Evolutionary conservation across 2,113 vertebrate genomes (phyloP), one percentile per base, ranked within the genome.

Genomic region (Dryoscopus gambensis): DNA sequence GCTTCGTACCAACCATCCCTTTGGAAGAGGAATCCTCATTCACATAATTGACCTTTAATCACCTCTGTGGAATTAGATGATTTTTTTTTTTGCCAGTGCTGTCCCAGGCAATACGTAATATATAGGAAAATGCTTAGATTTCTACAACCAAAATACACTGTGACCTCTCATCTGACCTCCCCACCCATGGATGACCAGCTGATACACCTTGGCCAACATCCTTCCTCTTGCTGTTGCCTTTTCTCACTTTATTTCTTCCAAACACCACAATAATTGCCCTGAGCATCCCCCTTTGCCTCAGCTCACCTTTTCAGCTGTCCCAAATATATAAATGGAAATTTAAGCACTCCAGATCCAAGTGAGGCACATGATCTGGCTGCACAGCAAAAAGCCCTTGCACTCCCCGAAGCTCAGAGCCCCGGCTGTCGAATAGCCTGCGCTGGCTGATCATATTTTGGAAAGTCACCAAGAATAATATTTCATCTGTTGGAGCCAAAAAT

Each of bases 401-500:
- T 83, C 37, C 56, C 27, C 33, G 28, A 56, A 2, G 57, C 74
- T 84, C 18, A 1, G 19, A 50, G 49, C 31, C 31, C 15, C 0
- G 0, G 42, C 7, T 4, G 71, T 44, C 9, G 63, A 89, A 84
- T 31, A 82, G 84, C 37, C 65, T 79, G 37, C 0, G 0, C 55
- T 7, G 17, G 44, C 47, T 81, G 68, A 93, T 42, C 40, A 15
- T 24, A 35, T 40, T 84, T 89, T 74, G 88, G 88, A 81, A 89
- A 85, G 39, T 18, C 23, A 65, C 71, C 92, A 96, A 90, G 35
- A 88, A 93, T 40, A 96, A 94, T 67, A 90, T 93, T 94, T 95
- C 47, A 74, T 5, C 4, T 63, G 13, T 30, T 44, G 12, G 25
- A 90, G 88, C 85, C 82, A 94, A 90, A 87, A 74, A 60, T 33